Evolutionary conservation across 2,113 vertebrate genomes (phyloP).

Genomic region (Megaceryle torquata): DNA sequence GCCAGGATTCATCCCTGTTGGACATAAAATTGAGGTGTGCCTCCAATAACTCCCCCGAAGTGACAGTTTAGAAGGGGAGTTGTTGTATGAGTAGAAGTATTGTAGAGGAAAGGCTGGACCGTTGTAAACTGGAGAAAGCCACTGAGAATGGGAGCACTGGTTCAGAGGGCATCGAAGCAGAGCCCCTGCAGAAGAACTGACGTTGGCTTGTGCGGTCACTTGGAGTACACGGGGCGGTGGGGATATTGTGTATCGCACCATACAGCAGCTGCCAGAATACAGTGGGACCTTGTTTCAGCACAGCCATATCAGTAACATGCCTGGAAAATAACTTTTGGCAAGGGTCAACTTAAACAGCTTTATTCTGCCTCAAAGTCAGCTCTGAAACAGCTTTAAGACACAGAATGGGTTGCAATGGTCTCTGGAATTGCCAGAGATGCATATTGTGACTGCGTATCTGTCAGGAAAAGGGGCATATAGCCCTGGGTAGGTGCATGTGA

Average conservation of each 20-base stretch:
- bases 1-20: background rate
- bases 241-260: background rate
- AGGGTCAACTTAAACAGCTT: background rate
- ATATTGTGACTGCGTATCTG: fast-evolving
- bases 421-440: background rate
- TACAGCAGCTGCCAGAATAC: background rate
- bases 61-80: background rate
- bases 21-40: background rate
- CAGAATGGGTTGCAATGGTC: background rate
- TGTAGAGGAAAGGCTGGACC: background rate
- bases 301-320: background rate
- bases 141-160: background rate
- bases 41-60: background rate
- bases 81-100: background rate
- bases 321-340: conserved; percentile 37
- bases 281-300: conserved; percentile 24
- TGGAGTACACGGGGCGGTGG: fast-evolving
- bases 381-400: background rate
- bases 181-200: background rate
- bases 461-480: background rate
- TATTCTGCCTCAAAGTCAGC: background rate
- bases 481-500: background rate
- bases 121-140: background rate
- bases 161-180: background rate
- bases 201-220: background rate